A percentile compares a stretch with the other conserved stretches of the same genome.
These are phyloP conservation scores for Myodes glareolus DNA, from an alignment of 2,113 vertebrate species.

Conservation along the genomic window DNA sequence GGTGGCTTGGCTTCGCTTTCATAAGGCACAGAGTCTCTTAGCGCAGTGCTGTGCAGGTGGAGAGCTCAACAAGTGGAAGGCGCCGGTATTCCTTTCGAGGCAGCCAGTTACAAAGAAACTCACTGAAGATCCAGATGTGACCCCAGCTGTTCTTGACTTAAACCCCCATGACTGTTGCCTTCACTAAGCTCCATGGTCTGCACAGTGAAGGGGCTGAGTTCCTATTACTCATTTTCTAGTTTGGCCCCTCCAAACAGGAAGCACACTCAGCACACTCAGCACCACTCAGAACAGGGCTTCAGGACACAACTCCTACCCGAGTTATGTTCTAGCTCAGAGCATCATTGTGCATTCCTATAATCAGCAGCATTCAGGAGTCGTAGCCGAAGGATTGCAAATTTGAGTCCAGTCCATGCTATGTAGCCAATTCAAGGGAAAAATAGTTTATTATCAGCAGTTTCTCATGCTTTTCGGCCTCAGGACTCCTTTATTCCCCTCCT, in stretches of 20 bases:
- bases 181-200: background rate
- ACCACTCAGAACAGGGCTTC: background rate
- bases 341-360: background rate
- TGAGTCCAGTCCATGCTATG: background rate
- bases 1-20: background rate
- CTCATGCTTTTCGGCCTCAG: background rate
- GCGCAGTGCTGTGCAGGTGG: background rate
- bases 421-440: background rate
- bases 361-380: background rate
- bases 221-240: background rate
- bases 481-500: background rate
- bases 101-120: background rate
- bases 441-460: background rate
- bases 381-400: background rate
- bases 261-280: no score
- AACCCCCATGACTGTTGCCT: background rate
- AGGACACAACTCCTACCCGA: background rate
- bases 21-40: background rate
- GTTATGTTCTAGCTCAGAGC: background rate
- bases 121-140: background rate
- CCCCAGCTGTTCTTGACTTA: background rate
- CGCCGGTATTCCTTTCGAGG: background rate
- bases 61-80: background rate
- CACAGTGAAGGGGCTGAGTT: background rate
- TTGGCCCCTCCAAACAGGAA: background rate